phyloP scores from a whole-genome alignment of 2,113 vertebrate species.

The Hydropotes inermis region DNA sequence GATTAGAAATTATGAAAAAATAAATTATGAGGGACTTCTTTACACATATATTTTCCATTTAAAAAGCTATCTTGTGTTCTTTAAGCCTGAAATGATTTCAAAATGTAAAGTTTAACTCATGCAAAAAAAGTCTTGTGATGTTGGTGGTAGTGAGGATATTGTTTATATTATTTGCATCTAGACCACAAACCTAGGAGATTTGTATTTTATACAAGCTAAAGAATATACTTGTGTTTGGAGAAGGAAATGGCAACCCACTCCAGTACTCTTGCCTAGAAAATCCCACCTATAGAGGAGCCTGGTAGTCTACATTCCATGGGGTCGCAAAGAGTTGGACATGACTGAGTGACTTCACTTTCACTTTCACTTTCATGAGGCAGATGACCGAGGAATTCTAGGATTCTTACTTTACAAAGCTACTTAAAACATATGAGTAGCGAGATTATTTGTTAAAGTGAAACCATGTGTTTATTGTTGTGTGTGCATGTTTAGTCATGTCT shows the following conservation, averaged over 20 bases:
- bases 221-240: background rate
- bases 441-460: background rate
- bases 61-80: background rate
- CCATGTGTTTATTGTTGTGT: background rate
- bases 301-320: background rate
- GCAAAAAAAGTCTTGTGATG: background rate
- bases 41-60: background rate
- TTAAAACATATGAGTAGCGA: background rate
- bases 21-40: slow-evolving; percentile 19
- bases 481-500: background rate
- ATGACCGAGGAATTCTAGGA: background rate
- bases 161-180: background rate
- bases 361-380: background rate
- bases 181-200: background rate
- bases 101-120: background rate
- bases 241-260: background rate
- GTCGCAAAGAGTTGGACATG: accelerated
- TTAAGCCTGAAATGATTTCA: background rate
- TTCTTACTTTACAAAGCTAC: slow-evolving; percentile 8
- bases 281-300: background rate
- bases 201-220: background rate
- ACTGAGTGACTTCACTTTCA: background rate
- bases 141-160: background rate
- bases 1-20: slow-evolving; percentile 18
- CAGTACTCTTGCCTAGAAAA: background rate